These are phyloP conservation scores for Lacerta bilineata DNA, from an alignment of 2,797 vertebrate species.

Conservation along the genomic window DNA sequence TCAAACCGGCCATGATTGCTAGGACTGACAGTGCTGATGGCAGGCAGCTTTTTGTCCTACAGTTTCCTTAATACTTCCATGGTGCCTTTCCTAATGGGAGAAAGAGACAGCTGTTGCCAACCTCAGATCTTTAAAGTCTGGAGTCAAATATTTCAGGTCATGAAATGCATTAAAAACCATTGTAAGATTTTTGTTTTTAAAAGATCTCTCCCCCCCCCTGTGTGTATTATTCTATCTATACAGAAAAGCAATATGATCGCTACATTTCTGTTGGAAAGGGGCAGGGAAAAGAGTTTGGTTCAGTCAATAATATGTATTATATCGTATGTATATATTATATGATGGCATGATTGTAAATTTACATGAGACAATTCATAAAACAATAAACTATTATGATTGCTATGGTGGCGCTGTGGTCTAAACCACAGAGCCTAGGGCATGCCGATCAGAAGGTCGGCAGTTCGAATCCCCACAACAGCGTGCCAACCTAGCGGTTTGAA, in stretches of 20 bases:
- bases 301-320: neutral
- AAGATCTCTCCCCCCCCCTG: no score
- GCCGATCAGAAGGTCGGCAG: no score
- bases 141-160: neutral
- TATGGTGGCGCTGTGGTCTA: no score
- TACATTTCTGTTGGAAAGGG: neutral
- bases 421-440: no score
- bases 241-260: neutral
- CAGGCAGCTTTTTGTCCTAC: neutral
- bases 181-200: neutral
- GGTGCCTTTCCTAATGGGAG: neutral
- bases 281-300: neutral
- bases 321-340: no score
- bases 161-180: neutral
- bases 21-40: neutral
- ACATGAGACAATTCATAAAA: no score
- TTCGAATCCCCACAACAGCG: no score
- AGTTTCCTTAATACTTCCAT: neutral
- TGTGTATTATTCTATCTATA: neutral
- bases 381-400: no score
- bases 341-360: no score
- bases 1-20: neutral
- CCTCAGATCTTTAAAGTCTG: neutral
- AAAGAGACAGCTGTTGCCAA: neutral
- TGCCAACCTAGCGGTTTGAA: no score